Evolutionary conservation across 2,797 vertebrate species (phyloP).

Genomic region (Diplodus puntazzo): DNA sequence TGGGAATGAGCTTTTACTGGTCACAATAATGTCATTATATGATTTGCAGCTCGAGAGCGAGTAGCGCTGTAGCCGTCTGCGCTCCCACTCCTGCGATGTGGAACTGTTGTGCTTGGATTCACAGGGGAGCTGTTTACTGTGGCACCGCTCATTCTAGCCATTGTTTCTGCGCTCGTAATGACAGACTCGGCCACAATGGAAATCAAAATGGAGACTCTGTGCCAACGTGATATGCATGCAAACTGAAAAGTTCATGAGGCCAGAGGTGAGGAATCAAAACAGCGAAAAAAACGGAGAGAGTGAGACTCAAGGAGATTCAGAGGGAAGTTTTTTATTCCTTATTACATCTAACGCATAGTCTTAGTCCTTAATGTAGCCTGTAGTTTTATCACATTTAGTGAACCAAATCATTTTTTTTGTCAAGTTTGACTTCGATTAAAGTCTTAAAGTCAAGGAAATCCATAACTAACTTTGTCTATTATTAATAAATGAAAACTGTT

Average conservation of each 20-base stretch:
- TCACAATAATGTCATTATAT: slow-evolving; percentile 74
- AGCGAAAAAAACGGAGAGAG: slow-evolving; percentile 4
- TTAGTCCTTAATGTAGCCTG: too few species aligned
- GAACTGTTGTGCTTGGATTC: slow-evolving; percentile 79
- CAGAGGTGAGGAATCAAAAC: slow-evolving; percentile 49
- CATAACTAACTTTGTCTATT: too few species aligned
- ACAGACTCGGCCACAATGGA: slow-evolving; percentile 83
- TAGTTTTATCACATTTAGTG: too few species aligned
- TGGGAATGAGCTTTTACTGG: slow-evolving; percentile 74
- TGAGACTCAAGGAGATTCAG: slow-evolving; percentile 21
- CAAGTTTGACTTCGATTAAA: too few species aligned
- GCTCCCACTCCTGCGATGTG: slow-evolving; percentile 67
- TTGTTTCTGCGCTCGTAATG: slow-evolving; percentile 82
- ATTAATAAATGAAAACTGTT: too few species aligned
- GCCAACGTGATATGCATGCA: slow-evolving; percentile 71
- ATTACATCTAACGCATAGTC: slow-evolving; percentile 14
- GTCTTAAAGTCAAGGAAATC: too few species aligned
- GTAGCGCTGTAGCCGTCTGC: slow-evolving; percentile 18
- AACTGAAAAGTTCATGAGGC: slow-evolving; percentile 67
- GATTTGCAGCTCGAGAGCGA: slow-evolving; percentile 73
- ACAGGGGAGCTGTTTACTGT: slow-evolving; percentile 84
- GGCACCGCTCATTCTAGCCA: slow-evolving; percentile 80
- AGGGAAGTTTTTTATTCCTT: slow-evolving; percentile 7
- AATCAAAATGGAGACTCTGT: slow-evolving; percentile 75
- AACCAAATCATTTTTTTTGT: too few species aligned